Percentiles rank a stretch among this genome's conserved stretches.
phyloP scores from a whole-genome alignment of 2,113 vertebrate genomes.

The Phocoena sinus region DNA sequence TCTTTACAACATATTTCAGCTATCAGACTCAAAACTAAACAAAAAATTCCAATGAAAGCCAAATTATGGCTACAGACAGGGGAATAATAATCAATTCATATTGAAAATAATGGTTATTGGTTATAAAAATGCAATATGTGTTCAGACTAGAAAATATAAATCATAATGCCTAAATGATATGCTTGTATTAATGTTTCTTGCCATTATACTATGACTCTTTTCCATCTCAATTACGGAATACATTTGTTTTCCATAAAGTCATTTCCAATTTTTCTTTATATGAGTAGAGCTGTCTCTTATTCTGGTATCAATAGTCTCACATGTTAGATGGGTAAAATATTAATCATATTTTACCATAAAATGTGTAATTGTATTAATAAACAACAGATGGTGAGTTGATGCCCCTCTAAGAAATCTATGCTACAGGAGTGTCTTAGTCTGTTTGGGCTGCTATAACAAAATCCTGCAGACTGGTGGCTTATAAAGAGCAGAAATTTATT shows the following conservation, averaged over 20 bases:
- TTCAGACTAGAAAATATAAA: background rate
- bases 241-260: background rate
- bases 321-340: background rate
- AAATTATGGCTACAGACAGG: background rate
- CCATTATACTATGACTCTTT: background rate
- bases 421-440: background rate
- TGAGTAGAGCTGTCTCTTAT: background rate
- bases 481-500: background rate
- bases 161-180: background rate
- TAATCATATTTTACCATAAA: background rate
- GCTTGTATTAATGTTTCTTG: background rate
- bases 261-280: background rate
- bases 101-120: background rate
- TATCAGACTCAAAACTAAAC: background rate
- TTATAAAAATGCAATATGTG: background rate
- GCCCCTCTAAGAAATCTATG: background rate
- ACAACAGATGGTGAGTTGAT: background rate
- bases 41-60: background rate
- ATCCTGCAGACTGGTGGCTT: background rate
- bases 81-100: background rate
- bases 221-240: background rate
- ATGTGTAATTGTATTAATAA: background rate
- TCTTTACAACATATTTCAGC: background rate
- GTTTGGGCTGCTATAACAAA: background rate
- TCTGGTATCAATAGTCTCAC: background rate